Conservation (phyloP, 2,113 vertebrate genomes). For the Gavialis gangeticus region DNA sequence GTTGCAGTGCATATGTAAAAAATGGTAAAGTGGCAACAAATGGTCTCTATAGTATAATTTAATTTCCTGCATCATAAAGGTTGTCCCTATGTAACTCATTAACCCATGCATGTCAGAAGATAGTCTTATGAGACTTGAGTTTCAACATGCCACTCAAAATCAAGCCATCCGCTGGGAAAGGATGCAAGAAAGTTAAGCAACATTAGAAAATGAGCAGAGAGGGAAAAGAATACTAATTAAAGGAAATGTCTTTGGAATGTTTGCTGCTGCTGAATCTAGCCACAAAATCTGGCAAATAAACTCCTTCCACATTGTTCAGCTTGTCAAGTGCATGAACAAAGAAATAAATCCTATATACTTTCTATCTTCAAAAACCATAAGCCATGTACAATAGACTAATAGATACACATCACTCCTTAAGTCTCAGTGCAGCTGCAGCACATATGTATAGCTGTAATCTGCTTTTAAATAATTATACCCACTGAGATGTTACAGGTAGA, state of each 20-base stretch:
- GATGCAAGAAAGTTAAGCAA: not conserved
- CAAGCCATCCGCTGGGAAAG: not conserved
- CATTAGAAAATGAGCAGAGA: not conserved
- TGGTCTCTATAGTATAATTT: not conserved
- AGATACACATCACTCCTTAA: not conserved
- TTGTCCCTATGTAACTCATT: not conserved
- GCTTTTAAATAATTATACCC: not conserved
- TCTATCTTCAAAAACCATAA: fast-evolving
- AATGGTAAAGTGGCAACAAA: not conserved
- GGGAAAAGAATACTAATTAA: not conserved
- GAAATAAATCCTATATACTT: not conserved
- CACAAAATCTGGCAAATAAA: not conserved
- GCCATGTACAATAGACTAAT: fast-evolving
- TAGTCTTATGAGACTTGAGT: not conserved
- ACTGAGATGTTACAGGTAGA: not conserved
- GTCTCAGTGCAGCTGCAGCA: not conserved
- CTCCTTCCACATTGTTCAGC: not conserved
- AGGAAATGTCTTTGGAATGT: not conserved
- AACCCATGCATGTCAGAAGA: not conserved
- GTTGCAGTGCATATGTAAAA: not conserved
- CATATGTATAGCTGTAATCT: not conserved
- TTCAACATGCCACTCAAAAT: not conserved
- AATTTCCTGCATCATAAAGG: not conserved
- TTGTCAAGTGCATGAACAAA: not conserved
- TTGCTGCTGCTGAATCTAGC: not conserved